Base-by-base conservation (phyloP, 2,113 vertebrate genomes). In the Triplophysa siluroides region DNA sequence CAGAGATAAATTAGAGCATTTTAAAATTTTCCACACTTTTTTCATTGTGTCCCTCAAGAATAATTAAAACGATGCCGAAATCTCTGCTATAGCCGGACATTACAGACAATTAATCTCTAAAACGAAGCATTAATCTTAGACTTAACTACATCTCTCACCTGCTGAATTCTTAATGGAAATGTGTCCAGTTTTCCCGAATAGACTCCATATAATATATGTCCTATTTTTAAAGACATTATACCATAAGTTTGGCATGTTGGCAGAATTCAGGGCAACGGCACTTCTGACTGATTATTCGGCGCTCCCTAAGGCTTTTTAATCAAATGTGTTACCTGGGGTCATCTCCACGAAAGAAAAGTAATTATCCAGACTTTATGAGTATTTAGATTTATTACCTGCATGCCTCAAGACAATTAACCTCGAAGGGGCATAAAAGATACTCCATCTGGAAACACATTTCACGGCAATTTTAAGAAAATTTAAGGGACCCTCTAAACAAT, bases 161-260 rank as follows among this genome's bases (percentile, higher is more conserved):
- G 24, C 73, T 63, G 23, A 63, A 76, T 76, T 63, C 60, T 76
- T 76, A 63, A 76, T 76, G 23, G 14, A 73, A 73, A 63, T 63
- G 23, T 76, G 33, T 62, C 58, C 41, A 47, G 21, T 47, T 26
- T 76, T 41, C 58, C 60, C 47, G 21, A 76, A 63, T 76, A 63
- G 24, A n/a, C 56, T 62, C 56, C 38, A 74, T 26, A 74, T 60
- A 76, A 50, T 29, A 60, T 9, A 76, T 47, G 16, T 29, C 14
- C 43, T 76, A 76, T 50, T 76, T 63, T 47, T 76, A 50, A 47
- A 76, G 21, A 23, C 73, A 41, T 73, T 60, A 73, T 73, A 24
- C 54, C 54, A 23, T 76, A 76, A 61, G 45, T 13, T n/a, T 47
- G 21, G 21, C 23, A 75, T 75, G 14, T 13, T 62, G 72, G 56